Percentiles rank a stretch among this genome's conserved stretches.
phyloP scores from a whole-genome alignment of 2,797 vertebrate species.

The Molothrus aeneus region DNA sequence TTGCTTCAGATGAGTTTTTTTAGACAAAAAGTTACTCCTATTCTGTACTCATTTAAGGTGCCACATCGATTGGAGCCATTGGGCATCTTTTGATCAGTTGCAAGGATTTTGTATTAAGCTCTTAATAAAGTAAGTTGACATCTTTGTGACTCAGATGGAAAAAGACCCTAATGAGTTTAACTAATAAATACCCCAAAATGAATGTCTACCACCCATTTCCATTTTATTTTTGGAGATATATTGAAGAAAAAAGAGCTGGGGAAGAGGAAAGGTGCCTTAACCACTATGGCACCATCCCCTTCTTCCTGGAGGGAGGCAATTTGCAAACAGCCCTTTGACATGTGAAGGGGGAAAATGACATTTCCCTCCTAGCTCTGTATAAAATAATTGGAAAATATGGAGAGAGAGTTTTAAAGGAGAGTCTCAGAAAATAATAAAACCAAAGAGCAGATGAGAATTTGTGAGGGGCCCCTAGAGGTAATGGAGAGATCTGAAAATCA shows the following conservation, averaged over 20 bases:
- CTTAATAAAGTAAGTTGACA: neutral
- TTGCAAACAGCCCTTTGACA: neutral
- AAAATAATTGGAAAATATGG: neutral
- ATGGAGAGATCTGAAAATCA: neutral
- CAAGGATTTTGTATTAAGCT: neutral
- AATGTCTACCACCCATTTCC: neutral
- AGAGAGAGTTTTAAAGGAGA: neutral
- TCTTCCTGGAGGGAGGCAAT: neutral
- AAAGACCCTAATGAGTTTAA: neutral
- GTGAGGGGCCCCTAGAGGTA: neutral
- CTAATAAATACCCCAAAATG: neutral
- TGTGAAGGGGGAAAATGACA: neutral
- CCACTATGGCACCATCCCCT: neutral
- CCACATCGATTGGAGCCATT: neutral
- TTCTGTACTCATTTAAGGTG: neutral
- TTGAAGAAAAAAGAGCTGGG: neutral
- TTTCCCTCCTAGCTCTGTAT: neutral
- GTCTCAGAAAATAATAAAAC: neutral
- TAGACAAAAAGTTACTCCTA: neutral
- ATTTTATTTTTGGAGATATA: neutral
- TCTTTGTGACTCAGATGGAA: neutral
- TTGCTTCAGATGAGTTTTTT: no score
- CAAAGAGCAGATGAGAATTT: neutral
- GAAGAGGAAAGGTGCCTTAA: neutral
- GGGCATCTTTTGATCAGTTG: neutral